Evolutionary conservation across 1,140 invertebrate genomes (phyloP).

Genomic region (Cyrtorhinus lividipennis): DNA sequence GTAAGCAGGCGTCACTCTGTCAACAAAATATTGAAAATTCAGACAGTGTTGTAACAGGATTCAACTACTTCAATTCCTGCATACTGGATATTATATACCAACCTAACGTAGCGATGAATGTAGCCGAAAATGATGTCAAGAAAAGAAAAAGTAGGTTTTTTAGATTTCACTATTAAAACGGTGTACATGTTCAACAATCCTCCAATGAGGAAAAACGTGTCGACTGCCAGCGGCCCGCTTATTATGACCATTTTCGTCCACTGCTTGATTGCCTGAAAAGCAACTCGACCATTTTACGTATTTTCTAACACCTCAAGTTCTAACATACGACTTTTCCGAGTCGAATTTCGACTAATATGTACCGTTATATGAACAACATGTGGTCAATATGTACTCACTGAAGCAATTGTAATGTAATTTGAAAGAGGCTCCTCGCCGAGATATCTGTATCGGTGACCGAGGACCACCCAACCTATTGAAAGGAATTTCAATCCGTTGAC

Average conservation of each 20-base stretch:
- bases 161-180: conserved; percentile 17
- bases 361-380: not conserved
- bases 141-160: conserved; percentile 11
- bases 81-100: too few species aligned
- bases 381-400: conserved; percentile 19
- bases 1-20: conserved; percentile 35
- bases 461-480: conserved; percentile 38
- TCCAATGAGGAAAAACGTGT: conserved; percentile 25
- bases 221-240: conserved; percentile 24
- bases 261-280: conserved; percentile 18
- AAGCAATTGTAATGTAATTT: conserved; percentile 25
- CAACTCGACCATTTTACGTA: not conserved
- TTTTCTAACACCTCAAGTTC: not conserved
- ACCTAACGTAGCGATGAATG: conserved; percentile 23
- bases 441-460: conserved; percentile 32
- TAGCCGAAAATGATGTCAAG: conserved; percentile 3
- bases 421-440: conserved; percentile 22
- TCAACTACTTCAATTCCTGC: too few species aligned
- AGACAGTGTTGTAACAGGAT: too few species aligned
- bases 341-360: not conserved
- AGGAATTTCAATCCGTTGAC: conserved; percentile 37
- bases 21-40: too few species aligned
- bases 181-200: conserved; percentile 24
- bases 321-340: not conserved
- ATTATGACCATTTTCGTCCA: conserved; percentile 21